Conservation (phyloP, 2,797 vertebrate species). For the Channa striata region DNA sequence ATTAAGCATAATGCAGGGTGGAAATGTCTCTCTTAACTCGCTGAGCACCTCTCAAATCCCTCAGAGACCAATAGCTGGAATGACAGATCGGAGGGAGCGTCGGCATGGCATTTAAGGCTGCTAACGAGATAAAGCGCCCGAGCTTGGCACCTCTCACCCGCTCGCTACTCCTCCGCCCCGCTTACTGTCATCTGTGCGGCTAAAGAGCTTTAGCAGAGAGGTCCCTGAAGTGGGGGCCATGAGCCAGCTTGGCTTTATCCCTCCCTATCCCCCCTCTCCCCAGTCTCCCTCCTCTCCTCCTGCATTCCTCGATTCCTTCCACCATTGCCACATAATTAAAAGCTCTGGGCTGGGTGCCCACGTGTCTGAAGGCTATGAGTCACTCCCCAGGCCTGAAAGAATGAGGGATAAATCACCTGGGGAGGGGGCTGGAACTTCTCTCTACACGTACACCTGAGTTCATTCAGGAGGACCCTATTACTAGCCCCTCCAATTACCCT, state of each 20-base stretch:
- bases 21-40: slow-evolving; percentile 79
- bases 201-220: slow-evolving; percentile 81
- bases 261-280: slow-evolving; percentile 56
- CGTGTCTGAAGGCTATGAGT: slow-evolving; percentile 83
- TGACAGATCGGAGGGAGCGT: slow-evolving; percentile 79
- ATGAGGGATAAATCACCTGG: slow-evolving; percentile 83
- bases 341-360: slow-evolving; percentile 77
- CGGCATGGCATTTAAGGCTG: slow-evolving; percentile 80
- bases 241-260: slow-evolving; percentile 73
- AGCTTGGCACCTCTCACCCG: slow-evolving; percentile 75
- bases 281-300: slow-evolving; percentile 47
- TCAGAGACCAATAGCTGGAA: slow-evolving; percentile 78
- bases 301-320: slow-evolving; percentile 64
- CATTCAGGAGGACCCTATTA: slow-evolving; percentile 80
- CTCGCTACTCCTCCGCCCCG: slow-evolving; percentile 66
- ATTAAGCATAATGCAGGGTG: slow-evolving; percentile 80
- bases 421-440: slow-evolving; percentile 74
- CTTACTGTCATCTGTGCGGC: slow-evolving; percentile 77
- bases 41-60: slow-evolving; percentile 80
- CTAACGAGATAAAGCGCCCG: slow-evolving; percentile 82
- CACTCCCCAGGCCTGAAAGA: slow-evolving; percentile 77
- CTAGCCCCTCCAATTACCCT: slow-evolving; percentile 85
- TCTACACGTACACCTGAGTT: slow-evolving; percentile 79
- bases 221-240: slow-evolving; percentile 73
- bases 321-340: slow-evolving; percentile 81